Base-by-base conservation (phyloP, 2,888 invertebrate genomes). In the Melipona beecheii region DNA sequence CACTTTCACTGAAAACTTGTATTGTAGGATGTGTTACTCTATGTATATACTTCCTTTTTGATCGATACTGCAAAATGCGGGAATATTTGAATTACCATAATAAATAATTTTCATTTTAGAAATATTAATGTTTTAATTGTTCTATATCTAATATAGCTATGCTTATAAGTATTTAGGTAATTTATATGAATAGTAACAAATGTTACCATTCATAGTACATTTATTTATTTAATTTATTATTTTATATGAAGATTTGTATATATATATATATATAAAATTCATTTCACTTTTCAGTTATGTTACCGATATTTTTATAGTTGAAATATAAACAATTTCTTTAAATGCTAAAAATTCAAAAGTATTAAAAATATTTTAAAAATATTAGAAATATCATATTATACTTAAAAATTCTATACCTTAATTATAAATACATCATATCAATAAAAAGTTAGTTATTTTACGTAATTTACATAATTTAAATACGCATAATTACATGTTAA, bases 31-130 rank as follows among this genome's bases (percentile, higher is more conserved):
- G 13, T n/a, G n/a, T 19, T 31, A 56, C 2, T 27, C 11, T 62
- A 31, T 11, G 4, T 24, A 60, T 9, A 19, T 4, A 4, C 11
- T 19, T 73, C 2, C 21, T 19, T 13, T 5, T 50, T 17, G 19
- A n/a, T 54, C 2, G 31, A 49, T 54, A 27, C n/a, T 19, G 13
- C 50, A 21, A 24, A 52, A 60, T 11, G 69, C 56, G 79, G 64
- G 79, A 79, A 79, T 56, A 21, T 62, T 76, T 72, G 24, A 72
- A 52, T 62, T 43, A 36, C 13, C 62, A n/a, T 62, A n/a, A 52
- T n/a, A 31, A 52, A 13, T 31, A 21, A 56, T 31, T 27, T 9
- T 5, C n/a, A 15, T n/a, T n/a, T 43, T 72, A 58, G 27, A 49
- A 49, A 60, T 17, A n/a, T 49, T 21, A 6, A 19, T 58, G 17